Evolutionary conservation across 1,140 invertebrate species (phyloP), one percentile per base, ranked within the genome.

Genomic region (Drosophila suzukii): DNA sequence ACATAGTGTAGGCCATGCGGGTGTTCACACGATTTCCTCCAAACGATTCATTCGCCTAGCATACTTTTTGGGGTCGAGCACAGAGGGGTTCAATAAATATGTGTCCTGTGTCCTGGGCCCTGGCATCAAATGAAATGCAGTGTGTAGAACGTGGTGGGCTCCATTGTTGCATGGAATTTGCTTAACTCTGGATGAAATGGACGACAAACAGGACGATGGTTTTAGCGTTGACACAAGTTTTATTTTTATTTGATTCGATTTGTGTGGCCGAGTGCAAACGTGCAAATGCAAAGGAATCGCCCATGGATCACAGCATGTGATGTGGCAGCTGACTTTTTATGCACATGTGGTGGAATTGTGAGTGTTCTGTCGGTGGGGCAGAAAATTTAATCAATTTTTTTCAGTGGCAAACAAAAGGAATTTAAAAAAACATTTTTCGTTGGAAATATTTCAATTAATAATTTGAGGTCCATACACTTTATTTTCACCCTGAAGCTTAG

Each of bases 121-220:
- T 72, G 62, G 50, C 81, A 76, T 68, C 58, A 62, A 67, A 79
- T 84, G 72, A 79, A 84, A 83, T 83, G 82, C 81, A 80, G 70
- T 82, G 81, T 76, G 72, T 67, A 56, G 66, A 71, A 72, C 81
- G 58, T 76, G 75, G 59, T 49, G 36, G 32, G 65, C 58, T 76
- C 75, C 53, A 83, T 75, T 84, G 71, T 83, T 43, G 81, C 81
- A 57, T 51, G 75, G 36, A 58, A 84, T 83, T 83, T 83, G 61
- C 53, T 66, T 59, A 59, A 63, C 46, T 46, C 47, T 53, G 27
- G 67, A 36, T 36, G 11, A 11, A 17, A 32, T 49, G 58, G 30
- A n/a, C 15, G 0, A 15, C 17, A 17, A 30, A 20, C 39, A n/a
- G 34, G 44, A 30, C 11, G n/a, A 32, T 32, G 51, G 38, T 47